phyloP scores from a whole-genome alignment of 2,888 invertebrate genomes.

The Rotaria macrura region DNA sequence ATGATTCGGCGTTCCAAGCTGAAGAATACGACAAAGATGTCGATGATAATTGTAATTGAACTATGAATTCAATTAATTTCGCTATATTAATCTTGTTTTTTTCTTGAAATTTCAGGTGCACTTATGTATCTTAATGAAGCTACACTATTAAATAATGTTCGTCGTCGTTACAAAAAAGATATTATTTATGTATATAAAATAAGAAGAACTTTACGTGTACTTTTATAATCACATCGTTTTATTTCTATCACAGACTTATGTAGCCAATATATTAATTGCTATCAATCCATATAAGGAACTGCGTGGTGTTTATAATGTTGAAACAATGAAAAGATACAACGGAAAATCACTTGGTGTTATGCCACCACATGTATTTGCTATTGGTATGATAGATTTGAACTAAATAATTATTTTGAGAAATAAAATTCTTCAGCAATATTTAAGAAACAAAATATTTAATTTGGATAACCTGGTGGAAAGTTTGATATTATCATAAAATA shows the following conservation, averaged over 20 bases:
- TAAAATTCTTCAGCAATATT: no score
- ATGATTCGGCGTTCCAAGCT: constrained; percentile 79
- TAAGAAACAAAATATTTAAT: neutral
- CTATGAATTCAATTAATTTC: neutral
- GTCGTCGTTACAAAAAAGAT: constrained; percentile 77
- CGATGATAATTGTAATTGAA: constrained; percentile 55
- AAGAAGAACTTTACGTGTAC: neutral
- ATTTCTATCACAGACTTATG: constrained; percentile 69
- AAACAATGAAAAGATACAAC: constrained; percentile 74
- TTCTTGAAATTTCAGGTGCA: constrained; percentile 51
- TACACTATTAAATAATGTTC: constrained; percentile 80
- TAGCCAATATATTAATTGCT: constrained; percentile 91
- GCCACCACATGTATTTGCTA: constrained; percentile 91
- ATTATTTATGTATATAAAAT: constrained; percentile 72
- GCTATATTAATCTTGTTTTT: neutral
- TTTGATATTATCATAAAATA: no score
- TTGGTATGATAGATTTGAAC: constrained; percentile 51
- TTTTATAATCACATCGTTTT: neutral
- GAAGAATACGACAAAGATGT: constrained; percentile 78
- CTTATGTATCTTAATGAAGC: constrained; percentile 96
- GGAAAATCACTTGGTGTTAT: constrained; percentile 84
- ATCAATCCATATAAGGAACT: constrained; percentile 94
- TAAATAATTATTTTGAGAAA: neutral
- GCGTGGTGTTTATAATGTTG: constrained; percentile 69
- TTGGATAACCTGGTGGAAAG: neutral